Percentiles rank a stretch among this genome's conserved stretches.
Conservation (phyloP, 2,113 vertebrate species). For the Poeciliopsis retropinna region DNA sequence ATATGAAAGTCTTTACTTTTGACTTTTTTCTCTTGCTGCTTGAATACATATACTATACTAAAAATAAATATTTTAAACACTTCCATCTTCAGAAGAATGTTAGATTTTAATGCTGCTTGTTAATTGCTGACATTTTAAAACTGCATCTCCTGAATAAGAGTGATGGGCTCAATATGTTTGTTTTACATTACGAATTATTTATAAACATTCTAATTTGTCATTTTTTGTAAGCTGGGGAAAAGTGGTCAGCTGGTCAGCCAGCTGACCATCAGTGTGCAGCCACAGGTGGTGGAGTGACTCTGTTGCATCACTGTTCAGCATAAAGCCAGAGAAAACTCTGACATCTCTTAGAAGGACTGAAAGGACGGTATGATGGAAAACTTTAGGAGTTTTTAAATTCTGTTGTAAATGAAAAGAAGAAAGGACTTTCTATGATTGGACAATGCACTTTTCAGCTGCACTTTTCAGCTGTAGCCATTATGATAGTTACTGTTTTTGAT, state of each 20-base stretch:
- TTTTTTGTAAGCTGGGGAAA: not conserved
- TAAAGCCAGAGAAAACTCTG: too few species aligned
- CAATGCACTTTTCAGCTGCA: not conserved
- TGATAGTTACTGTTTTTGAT: slow-evolving; percentile 28
- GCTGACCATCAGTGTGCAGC: not conserved
- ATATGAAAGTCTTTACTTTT: too few species aligned
- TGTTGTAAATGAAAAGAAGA: not conserved
- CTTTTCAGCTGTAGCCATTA: not conserved
- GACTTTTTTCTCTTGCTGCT: not conserved
- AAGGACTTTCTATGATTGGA: not conserved
- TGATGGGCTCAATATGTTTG: too few species aligned
- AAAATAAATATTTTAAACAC: not conserved
- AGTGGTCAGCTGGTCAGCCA: not conserved
- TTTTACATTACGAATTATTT: not conserved
- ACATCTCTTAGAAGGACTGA: not conserved
- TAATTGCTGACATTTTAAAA: too few species aligned
- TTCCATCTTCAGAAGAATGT: not conserved
- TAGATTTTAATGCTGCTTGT: not conserved
- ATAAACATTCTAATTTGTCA: not conserved
- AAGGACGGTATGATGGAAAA: not conserved
- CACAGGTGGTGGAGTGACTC: not conserved
- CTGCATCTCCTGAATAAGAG: too few species aligned
- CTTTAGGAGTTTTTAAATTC: not conserved
- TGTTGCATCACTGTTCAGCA: not conserved
- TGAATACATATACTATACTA: not conserved